Conservation (phyloP, 2,113 vertebrate species). For the Ptychochromis oligacanthus region DNA sequence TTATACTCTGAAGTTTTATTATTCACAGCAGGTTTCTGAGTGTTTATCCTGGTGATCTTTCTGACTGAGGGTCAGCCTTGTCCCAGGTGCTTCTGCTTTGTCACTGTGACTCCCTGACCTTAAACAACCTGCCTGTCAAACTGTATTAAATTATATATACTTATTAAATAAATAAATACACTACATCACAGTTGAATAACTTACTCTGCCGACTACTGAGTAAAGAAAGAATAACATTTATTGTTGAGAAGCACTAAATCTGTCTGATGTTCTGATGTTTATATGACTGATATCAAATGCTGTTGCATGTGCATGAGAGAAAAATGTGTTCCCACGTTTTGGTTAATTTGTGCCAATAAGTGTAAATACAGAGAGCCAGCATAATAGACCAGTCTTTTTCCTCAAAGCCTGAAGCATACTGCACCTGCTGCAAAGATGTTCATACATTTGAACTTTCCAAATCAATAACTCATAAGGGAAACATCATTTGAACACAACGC, state of each 20-base stretch:
- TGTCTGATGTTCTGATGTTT: neutral
- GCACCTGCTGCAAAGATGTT: neutral
- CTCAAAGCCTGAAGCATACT: neutral
- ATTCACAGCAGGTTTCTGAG: slow-evolving; percentile 49
- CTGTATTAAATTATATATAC: slow-evolving; percentile 1
- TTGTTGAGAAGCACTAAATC: neutral
- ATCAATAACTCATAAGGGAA: slow-evolving; percentile 4
- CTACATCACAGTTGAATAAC: neutral
- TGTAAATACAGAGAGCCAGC: neutral
- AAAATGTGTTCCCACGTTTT: neutral
- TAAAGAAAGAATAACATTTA: neutral
- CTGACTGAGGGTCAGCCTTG: slow-evolving; percentile 36
- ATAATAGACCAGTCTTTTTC: neutral
- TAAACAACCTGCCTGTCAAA: slow-evolving; percentile 42
- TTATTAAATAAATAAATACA: slow-evolving; percentile 7
- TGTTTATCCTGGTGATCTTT: slow-evolving; percentile 43
- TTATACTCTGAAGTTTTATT: slow-evolving; percentile 29
- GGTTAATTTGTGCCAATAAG: neutral
- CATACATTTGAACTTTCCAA: neutral
- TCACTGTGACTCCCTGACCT: slow-evolving; percentile 45
- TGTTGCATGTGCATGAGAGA: neutral
- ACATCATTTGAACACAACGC: neutral
- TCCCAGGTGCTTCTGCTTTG: slow-evolving; percentile 55
- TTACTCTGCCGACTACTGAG: neutral
- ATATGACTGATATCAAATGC: neutral